phyloP scores from a whole-genome alignment of 1,140 invertebrate genomes.

The Aleiodes sp. region DNA sequence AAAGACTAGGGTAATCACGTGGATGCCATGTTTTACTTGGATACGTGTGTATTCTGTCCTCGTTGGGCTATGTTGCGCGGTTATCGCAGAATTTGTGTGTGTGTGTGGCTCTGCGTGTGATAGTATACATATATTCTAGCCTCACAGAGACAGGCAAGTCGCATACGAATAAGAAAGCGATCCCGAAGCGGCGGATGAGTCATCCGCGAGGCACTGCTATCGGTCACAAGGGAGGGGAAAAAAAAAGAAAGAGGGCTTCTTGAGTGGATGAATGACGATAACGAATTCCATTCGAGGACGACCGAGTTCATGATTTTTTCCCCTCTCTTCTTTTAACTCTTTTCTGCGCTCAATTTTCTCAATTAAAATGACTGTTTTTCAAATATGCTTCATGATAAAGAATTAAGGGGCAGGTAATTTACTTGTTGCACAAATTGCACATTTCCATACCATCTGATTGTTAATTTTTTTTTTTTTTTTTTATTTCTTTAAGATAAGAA shows the following conservation, averaged over 20 bases:
- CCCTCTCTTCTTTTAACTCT: no score
- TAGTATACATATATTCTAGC: no score
- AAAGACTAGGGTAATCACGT: not conserved
- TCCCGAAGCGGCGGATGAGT: slow-evolving; percentile 31
- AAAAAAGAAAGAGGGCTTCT: not conserved
- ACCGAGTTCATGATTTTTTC: slow-evolving; percentile 11
- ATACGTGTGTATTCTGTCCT: not conserved
- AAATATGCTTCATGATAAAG: no score
- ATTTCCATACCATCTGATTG: no score
- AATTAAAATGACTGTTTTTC: no score
- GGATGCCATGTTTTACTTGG: not conserved
- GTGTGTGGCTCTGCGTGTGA: not conserved
- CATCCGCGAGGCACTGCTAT: slow-evolving; percentile 22
- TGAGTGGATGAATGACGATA: slow-evolving; percentile 17
- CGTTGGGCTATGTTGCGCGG: not conserved
- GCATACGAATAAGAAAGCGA: not conserved
- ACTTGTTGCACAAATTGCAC: no score
- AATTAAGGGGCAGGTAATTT: no score
- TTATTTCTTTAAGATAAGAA: no score
- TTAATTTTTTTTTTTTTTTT: no score
- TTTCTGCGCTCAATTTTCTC: no score
- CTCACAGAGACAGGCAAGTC: no score
- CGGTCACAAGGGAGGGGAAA: not conserved
- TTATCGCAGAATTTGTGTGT: not conserved
- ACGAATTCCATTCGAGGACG: slow-evolving; percentile 31